A percentile compares a stretch with the other conserved stretches of the same genome.
phyloP scores from a whole-genome alignment of 2,797 vertebrate genomes.

The Chiloscyllium punctatum region DNA sequence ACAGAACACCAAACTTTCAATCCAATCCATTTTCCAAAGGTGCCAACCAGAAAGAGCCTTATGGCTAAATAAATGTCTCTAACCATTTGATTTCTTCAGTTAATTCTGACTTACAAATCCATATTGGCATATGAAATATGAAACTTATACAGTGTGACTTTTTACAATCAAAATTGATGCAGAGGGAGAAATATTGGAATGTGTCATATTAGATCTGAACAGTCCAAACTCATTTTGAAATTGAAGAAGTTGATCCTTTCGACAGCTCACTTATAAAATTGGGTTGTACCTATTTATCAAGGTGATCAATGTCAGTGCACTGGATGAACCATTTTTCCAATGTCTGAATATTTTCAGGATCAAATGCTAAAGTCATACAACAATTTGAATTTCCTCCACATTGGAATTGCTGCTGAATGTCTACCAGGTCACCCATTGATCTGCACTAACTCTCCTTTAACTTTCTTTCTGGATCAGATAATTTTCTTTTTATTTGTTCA shows the following conservation, averaged over 20 bases:
- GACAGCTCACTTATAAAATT: conserved; percentile 12
- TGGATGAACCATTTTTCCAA: not conserved
- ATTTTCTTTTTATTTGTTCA: not conserved
- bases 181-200: not conserved
- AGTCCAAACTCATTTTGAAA: conserved; percentile 16
- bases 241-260: not conserved
- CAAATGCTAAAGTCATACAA: not conserved
- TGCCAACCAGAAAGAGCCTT: not conserved
- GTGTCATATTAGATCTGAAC: conserved; percentile 19
- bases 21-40: not conserved
- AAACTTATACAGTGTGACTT: not conserved
- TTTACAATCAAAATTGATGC: not conserved
- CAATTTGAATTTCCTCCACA: not conserved
- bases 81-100: not conserved
- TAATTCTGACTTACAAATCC: not conserved
- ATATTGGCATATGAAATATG: not conserved
- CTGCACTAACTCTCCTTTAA: not conserved
- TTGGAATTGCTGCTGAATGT: not conserved
- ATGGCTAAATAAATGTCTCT: not conserved
- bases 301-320: not conserved
- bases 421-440: not conserved
- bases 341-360: not conserved
- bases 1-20: not conserved
- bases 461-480: not conserved
- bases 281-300: not conserved